Percentiles rank a stretch among this genome's conserved stretches.
phyloP scores from a whole-genome alignment of 2,113 vertebrate genomes.

The Hystrix brachyura region DNA sequence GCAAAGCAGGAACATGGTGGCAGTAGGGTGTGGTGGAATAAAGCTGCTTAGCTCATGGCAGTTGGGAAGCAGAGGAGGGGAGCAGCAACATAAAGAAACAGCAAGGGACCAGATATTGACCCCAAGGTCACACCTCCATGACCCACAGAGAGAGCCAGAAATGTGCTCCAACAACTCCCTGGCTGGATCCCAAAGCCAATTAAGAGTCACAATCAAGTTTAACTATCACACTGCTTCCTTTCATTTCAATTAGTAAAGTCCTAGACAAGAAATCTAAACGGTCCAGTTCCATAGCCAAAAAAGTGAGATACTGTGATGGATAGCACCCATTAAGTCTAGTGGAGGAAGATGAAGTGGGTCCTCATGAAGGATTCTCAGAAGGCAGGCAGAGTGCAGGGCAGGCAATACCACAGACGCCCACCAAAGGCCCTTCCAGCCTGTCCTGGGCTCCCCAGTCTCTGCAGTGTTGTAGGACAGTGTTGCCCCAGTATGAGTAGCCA shows the following conservation, averaged over 20 bases:
- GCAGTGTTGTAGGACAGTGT: too few species aligned
- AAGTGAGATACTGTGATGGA: background rate
- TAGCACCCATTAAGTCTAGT: background rate
- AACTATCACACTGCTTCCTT: background rate
- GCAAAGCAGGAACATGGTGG: background rate
- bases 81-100: background rate
- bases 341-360: background rate
- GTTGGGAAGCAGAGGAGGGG: background rate
- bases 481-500: background rate
- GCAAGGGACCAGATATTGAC: background rate
- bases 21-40: background rate
- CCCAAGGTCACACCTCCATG: background rate
- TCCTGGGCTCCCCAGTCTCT: background rate
- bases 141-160: background rate
- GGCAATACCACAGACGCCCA: background rate
- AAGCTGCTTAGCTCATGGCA: background rate
- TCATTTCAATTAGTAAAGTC: background rate
- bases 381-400: background rate
- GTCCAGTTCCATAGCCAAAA: background rate
- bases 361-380: background rate
- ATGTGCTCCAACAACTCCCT: background rate
- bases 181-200: background rate
- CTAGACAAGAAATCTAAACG: background rate
- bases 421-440: background rate
- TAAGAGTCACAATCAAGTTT: background rate